These are phyloP conservation scores for Drosophila obscura DNA, from an alignment of 1,140 invertebrate genomes.

Conservation along the genomic window DNA sequence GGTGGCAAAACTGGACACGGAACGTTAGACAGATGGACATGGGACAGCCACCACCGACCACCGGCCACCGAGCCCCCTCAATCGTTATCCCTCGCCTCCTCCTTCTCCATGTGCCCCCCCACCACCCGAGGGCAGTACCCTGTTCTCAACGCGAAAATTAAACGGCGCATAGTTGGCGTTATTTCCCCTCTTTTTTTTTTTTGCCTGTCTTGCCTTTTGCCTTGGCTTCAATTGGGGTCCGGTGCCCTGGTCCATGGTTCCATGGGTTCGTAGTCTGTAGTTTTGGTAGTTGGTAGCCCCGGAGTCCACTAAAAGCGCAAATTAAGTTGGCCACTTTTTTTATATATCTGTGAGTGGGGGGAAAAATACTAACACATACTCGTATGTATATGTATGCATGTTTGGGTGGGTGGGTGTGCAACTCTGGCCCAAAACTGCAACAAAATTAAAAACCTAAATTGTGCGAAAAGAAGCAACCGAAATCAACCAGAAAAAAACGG, in stretches of 20 bases:
- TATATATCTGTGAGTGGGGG: constrained; percentile 17
- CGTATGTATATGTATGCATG: constrained; percentile 39
- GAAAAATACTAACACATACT: too few relatives aligned
- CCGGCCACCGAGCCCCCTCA: constrained; percentile 16
- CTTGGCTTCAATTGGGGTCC: constrained; percentile 45
- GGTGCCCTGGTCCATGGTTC: constrained; percentile 8
- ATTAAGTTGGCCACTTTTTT: constrained; percentile 68
- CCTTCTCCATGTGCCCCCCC: background rate
- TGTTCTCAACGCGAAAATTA: constrained; percentile 68
- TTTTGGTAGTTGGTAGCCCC: constrained; percentile 60
- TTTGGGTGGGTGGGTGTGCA: constrained; percentile 31
- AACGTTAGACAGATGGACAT: constrained; percentile 51
- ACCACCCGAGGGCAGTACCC: background rate
- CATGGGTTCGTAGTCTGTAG: constrained; percentile 31
- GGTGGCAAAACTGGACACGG: constrained; percentile 62
- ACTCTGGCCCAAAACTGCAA: constrained; percentile 57
- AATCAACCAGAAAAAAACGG: constrained; percentile 26
- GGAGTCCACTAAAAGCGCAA: constrained; percentile 78
- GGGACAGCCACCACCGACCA: background rate
- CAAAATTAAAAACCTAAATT: constrained; percentile 75
- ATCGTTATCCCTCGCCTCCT: constrained; percentile 22
- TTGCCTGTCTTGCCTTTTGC: constrained; percentile 23
- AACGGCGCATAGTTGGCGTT: constrained; percentile 68
- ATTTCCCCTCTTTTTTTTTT: constrained; percentile 38
- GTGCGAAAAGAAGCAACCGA: constrained; percentile 49